Evolutionary conservation across 2,113 vertebrate genomes (phyloP).

Genomic region (Crypturellus undulatus): DNA sequence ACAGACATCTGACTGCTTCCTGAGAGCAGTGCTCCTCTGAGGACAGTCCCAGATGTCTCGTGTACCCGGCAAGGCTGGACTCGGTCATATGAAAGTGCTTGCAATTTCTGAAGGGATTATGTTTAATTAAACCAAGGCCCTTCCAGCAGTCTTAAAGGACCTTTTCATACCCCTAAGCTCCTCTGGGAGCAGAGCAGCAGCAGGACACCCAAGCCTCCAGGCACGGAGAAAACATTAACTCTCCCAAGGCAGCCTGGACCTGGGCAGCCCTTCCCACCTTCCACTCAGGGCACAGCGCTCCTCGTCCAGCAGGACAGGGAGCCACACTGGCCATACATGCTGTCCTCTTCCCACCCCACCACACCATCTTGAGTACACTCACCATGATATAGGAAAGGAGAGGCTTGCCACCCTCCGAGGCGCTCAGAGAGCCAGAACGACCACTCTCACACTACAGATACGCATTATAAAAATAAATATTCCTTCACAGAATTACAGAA

Average conservation of each 20-base stretch:
- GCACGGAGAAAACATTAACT: neutral
- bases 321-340: neutral
- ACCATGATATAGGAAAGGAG: fast-evolving
- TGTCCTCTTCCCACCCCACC: neutral
- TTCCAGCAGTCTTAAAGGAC: constrained; percentile 56
- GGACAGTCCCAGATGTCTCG: neutral
- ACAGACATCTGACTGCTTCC: constrained; percentile 72
- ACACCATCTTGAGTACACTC: neutral
- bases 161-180: constrained; percentile 69
- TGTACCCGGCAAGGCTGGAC: constrained; percentile 20
- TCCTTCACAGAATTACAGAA: neutral
- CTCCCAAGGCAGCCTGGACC: neutral
- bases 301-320: neutral
- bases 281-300: fast-evolving
- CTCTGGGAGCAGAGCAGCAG: constrained; percentile 1
- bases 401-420: neutral
- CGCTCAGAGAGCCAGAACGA: neutral
- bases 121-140: constrained; percentile 70
- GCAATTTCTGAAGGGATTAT: constrained; percentile 78
- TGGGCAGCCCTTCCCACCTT: neutral
- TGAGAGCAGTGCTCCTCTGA: neutral
- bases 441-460: fast-evolving
- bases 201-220: neutral
- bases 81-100: constrained; percentile 76
- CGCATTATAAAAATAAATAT: fast-evolving